phyloP scores from a whole-genome alignment of 2,113 vertebrate species.

The Numenius arquata region DNA sequence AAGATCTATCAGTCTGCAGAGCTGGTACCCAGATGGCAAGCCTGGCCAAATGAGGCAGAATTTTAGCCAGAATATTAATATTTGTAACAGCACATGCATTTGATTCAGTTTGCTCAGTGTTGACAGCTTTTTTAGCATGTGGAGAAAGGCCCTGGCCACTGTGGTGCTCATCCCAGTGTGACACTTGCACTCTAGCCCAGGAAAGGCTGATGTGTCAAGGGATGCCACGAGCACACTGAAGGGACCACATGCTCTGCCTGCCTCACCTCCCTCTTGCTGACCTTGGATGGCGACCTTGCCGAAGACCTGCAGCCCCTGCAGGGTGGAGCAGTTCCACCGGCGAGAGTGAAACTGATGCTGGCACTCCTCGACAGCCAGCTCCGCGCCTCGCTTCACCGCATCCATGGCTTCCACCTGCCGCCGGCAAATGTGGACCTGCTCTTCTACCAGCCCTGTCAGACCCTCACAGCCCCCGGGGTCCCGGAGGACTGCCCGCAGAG shows the following conservation, averaged over 20 bases:
- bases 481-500: conserved; percentile 61
- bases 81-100: not conserved
- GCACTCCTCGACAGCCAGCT: conserved; percentile 81
- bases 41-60: not conserved
- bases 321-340: conserved; percentile 80
- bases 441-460: conserved; percentile 73
- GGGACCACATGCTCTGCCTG: not conserved
- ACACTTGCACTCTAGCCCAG: not conserved
- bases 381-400: conserved; percentile 59
- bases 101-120: not conserved
- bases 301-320: conserved; percentile 79
- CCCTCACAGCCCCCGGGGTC: conserved; percentile 68
- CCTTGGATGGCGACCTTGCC: conserved; percentile 78
- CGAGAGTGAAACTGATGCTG: conserved; percentile 77
- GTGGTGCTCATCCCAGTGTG: too few species aligned
- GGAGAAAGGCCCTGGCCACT: not conserved
- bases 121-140: not conserved
- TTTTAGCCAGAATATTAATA: not conserved
- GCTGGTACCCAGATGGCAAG: not conserved
- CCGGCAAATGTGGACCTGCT: conserved; percentile 75
- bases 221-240: not conserved
- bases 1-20: not conserved
- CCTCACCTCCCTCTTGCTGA: not conserved
- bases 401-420: conserved; percentile 79
- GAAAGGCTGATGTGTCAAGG: not conserved